Base-by-base conservation (phyloP, 2,888 invertebrate species). In the Oscheius sp. region DNA sequence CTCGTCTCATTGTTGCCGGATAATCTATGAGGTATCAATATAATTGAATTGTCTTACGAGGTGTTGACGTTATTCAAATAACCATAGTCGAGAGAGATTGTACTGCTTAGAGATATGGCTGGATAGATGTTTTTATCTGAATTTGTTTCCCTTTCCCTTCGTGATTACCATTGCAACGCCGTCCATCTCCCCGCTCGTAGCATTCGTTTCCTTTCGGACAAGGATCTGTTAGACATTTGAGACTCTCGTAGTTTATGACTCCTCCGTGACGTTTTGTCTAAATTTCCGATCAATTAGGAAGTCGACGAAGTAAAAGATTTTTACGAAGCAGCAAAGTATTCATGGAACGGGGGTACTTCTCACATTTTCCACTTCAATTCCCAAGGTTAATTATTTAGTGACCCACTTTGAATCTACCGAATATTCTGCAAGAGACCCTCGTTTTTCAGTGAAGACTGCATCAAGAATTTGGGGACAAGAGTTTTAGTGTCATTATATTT, bases 41-140 rank as follows among this genome's bases (percentile, higher is more conserved):
- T n/a, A 20, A 45, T 20, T n/a, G 12, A n/a, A 22, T 30, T 22
- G 8, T 69, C 75, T 72, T 17, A 78, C 75, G 73, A 70, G 12
- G 47, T 69, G 38, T 64, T 74, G 47, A 67, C 70, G 45, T 70
- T 69, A 59, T 76, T 78, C 30, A 72, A 70, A 36, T 73, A 76
- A 44, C 69, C 66, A 62, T 71, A 71, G 51, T 74, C 73, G 9
- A 47, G 17, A 22, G 44, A n/a, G 3, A 17, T 26, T 5, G 14
- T 14, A 24, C 24, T 33, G 54, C 33, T 26, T 5, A 59, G 6
- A 14, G 59, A 28, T 1, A 59, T 44, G 1, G 44, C 44, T 20
- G 59, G 59, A 24, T 44, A 44, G 12, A 9, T 24, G 9, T 44
- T 22, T 12, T 41, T 26, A 22, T 59, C 59, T 54, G 33, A 32